These are phyloP conservation scores for Tenthredo amoena DNA, from an alignment of 2,888 invertebrate species.

Conservation along the genomic window DNA sequence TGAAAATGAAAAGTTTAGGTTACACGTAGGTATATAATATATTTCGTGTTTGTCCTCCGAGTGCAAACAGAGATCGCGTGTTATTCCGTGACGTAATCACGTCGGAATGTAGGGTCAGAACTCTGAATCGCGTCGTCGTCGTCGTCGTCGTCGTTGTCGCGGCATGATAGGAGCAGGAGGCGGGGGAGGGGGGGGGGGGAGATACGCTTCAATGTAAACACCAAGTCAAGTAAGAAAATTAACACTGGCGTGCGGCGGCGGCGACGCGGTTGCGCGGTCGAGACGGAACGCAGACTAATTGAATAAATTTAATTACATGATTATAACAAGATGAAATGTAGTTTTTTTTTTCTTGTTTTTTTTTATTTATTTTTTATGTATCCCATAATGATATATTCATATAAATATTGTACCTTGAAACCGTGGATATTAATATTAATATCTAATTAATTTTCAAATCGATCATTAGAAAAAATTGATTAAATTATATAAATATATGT, in stretches of 20 bases:
- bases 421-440: neutral
- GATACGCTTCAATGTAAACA: slow-evolving; percentile 45
- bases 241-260: slow-evolving; percentile 6
- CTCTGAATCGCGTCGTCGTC: slow-evolving; percentile 55
- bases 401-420: neutral
- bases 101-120: slow-evolving; percentile 67
- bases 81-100: slow-evolving; percentile 63
- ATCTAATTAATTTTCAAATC: neutral
- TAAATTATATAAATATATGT: neutral
- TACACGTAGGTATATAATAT: neutral
- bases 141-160: slow-evolving; percentile 13
- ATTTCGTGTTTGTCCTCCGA: slow-evolving; percentile 54
- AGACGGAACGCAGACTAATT: slow-evolving; percentile 16
- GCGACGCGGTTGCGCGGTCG: neutral
- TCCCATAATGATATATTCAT: neutral
- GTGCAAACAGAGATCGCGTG: slow-evolving; percentile 61
- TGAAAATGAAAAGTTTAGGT: slow-evolving; percentile 8
- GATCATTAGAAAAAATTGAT: neutral
- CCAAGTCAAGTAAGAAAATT: slow-evolving; percentile 40
- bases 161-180: neutral
- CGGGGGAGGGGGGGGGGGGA: no score
- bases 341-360: neutral
- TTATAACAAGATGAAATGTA: neutral
- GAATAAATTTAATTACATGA: slow-evolving; percentile 21
- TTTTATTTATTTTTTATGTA: neutral